Conservation (phyloP, 2,888 invertebrate species). For the Acleris cristana region DNA sequence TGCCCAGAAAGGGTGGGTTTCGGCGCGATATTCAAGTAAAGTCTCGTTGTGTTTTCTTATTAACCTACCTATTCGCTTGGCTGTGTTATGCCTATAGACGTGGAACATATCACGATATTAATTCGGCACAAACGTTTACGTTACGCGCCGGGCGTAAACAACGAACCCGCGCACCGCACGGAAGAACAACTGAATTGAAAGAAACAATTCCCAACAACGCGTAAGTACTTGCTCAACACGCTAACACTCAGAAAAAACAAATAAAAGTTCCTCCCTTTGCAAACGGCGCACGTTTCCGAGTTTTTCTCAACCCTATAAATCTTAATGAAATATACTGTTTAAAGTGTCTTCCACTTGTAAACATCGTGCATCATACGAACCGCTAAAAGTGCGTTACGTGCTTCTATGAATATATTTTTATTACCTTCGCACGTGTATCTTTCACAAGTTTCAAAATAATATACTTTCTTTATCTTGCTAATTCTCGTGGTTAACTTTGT, state of each 20-base stretch:
- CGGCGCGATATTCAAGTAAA: too few species aligned
- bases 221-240: conserved; percentile 30
- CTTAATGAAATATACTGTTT: conserved; percentile 39
- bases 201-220: conserved; percentile 27
- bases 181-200: conserved; percentile 25
- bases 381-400: conserved; percentile 13
- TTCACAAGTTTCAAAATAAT: neutral
- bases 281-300: conserved; percentile 24
- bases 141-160: neutral
- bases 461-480: too few species aligned
- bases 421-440: neutral
- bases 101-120: neutral
- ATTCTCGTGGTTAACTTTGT: too few species aligned
- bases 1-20: too few species aligned
- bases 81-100: neutral
- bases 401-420: neutral
- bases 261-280: conserved; percentile 33
- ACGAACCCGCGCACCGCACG: neutral
- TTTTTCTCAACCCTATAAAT: conserved; percentile 37
- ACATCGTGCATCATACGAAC: conserved; percentile 30
- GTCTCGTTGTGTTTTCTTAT: too few species aligned
- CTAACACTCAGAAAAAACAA: conserved; percentile 33
- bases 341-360: conserved; percentile 36
- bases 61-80: too few species aligned
- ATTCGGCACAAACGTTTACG: neutral